phyloP scores from a whole-genome alignment of 2,888 invertebrate species.

The Digitonthophagus gazella region DNA sequence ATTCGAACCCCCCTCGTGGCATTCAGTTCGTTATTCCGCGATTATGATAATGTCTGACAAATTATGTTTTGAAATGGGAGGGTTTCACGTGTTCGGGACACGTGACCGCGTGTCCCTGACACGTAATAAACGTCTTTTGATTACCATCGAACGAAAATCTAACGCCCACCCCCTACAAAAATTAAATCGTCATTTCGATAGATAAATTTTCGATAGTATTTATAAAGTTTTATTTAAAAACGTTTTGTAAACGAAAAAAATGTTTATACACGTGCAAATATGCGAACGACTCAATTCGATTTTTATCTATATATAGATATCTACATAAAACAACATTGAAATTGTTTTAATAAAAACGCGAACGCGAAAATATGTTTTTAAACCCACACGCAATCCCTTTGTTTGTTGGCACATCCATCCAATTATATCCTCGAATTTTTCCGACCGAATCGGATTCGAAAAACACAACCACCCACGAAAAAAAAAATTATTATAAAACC shows the following conservation, averaged over 20 bases:
- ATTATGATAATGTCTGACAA: background rate
- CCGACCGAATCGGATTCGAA: no score
- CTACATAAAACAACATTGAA: no score
- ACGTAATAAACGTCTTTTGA: background rate
- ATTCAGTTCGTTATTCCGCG: background rate
- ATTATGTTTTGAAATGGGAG: background rate
- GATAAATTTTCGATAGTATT: background rate
- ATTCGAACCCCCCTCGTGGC: background rate
- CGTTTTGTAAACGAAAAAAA: background rate
- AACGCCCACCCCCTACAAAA: background rate
- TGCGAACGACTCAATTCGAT: background rate
- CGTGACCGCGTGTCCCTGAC: background rate
- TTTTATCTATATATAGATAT: background rate
- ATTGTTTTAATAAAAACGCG: background rate
- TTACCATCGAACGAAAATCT: background rate
- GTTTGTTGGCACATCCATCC: background rate
- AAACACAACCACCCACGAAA: no score
- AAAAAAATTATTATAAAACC: no score
- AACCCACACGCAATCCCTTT: background rate
- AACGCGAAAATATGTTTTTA: background rate
- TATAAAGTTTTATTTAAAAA: background rate
- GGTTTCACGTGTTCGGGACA: background rate
- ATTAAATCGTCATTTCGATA: no score
- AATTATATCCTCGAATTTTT: background rate
- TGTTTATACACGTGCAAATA: background rate